Evolutionary conservation across 2,113 vertebrate genomes (phyloP).

Genomic region (Oenanthe melanoleuca): DNA sequence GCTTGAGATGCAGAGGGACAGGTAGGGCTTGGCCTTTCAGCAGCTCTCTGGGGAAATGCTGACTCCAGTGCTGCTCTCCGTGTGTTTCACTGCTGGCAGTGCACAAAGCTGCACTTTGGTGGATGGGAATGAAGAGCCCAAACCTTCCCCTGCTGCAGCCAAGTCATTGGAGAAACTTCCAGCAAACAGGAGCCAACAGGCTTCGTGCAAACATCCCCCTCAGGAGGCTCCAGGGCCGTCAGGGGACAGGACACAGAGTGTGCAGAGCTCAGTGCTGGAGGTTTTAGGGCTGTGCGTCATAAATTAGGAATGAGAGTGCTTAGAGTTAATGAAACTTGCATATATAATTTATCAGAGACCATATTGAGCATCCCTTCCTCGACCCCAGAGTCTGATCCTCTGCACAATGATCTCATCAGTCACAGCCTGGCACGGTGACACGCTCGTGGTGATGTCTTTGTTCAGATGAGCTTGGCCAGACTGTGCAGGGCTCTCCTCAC

Average conservation of each 20-base stretch:
- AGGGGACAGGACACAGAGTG: neutral
- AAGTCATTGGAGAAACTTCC: neutral
- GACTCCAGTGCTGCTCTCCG: accelerated
- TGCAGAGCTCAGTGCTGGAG: neutral
- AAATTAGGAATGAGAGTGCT: neutral
- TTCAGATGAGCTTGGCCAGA: neutral
- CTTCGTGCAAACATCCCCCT: accelerated
- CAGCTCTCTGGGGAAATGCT: neutral
- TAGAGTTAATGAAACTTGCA: neutral
- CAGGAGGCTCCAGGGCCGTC: neutral
- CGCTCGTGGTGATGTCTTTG: accelerated
- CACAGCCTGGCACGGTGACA: neutral
- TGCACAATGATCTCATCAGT: accelerated
- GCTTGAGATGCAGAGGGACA: neutral
- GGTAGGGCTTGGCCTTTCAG: neutral
- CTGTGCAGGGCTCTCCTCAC: accelerated
- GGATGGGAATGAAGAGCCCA: neutral
- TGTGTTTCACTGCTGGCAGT: neutral
- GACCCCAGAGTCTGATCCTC: neutral
- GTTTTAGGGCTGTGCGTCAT: neutral
- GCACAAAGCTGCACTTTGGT: neutral
- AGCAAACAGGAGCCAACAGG: neutral
- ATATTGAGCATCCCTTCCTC: neutral
- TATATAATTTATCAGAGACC: slow-evolving; percentile 11
- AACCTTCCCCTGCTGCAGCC: neutral